Evolutionary conservation across 2,113 vertebrate species (phyloP), one percentile per base, ranked within the genome.

Genomic region (Furnarius figulus): DNA sequence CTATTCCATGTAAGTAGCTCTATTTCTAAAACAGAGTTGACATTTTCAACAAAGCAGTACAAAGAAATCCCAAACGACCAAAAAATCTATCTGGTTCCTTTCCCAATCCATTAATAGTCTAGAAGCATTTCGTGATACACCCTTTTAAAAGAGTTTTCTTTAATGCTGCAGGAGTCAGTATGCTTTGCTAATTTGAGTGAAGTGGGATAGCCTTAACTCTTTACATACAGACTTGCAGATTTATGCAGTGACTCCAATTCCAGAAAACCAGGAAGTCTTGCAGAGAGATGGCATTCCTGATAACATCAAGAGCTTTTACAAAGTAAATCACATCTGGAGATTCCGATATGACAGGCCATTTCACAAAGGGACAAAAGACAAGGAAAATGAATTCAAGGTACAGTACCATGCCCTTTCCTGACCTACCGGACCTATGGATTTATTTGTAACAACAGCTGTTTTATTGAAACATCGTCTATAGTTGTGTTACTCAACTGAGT

Each of bases 371-470:
- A 98, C 99, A 52, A 99, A 99, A 97, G 99, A 99, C 98, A 99
- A 99, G 93, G 99, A 99, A 96, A 99, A 99, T 37, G 99, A 99
- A 97, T 99, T 99, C 96, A 99, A 99, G 99, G 99, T 99, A 98
- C 55, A 98, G 98, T 98, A 95, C 50, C 13, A 5, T 24, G 8
- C 9, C 5, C 3, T 52, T 81, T 86, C 66, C 50, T 17, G 5
- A 79, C 28, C 44, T 91, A 18, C 23, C 47, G 31, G 8, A 59
- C 39, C 22, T 87, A 5, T 27, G 12, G 44, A 59, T 53, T 56
- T 73, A 21, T 85, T 62, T 74, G 39, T 58, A 58, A 19, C 0
- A 5, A 53, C 27, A 75, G 44, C 50, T 91, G 53, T 68, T 9
- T 65, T 74, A 27, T 14, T 88, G 27, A 77, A 87, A 59, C 24